These are phyloP conservation scores for Ibidorhyncha struthersii DNA, from an alignment of 2,113 vertebrate species.

Conservation along the genomic window DNA sequence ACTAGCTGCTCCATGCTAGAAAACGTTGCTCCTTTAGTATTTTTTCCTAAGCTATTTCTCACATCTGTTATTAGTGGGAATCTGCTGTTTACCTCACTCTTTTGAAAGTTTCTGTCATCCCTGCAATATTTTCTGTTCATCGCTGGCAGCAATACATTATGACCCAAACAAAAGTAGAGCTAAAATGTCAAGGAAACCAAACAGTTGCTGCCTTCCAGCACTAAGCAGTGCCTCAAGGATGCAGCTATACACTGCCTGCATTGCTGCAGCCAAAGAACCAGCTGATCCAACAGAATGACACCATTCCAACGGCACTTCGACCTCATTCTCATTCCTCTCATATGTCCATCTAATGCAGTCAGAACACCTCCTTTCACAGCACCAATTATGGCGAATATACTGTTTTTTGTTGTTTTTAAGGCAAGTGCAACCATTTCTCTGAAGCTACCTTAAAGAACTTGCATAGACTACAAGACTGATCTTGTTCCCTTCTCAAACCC, in stretches of 20 bases:
- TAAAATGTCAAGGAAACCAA: neutral
- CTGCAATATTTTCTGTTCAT: neutral
- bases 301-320: accelerated
- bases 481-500: neutral
- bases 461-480: neutral
- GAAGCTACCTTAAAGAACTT: neutral
- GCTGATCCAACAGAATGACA: neutral
- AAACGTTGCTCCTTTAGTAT: neutral
- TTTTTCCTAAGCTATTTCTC: neutral
- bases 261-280: neutral
- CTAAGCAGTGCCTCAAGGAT: accelerated
- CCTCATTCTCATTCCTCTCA: neutral
- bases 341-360: accelerated
- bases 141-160: neutral
- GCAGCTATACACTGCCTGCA: neutral
- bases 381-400: neutral
- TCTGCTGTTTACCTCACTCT: neutral
- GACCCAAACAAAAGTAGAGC: neutral
- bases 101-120: neutral
- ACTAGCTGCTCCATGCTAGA: neutral
- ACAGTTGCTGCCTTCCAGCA: neutral
- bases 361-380: neutral
- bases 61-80: neutral
- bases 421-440: neutral
- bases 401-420: neutral